A percentile compares a stretch with the other conserved stretches of the same genome.
These are phyloP conservation scores for Pachypeltis micranthus DNA, from an alignment of 1,140 invertebrate species.

Conservation along the genomic window DNA sequence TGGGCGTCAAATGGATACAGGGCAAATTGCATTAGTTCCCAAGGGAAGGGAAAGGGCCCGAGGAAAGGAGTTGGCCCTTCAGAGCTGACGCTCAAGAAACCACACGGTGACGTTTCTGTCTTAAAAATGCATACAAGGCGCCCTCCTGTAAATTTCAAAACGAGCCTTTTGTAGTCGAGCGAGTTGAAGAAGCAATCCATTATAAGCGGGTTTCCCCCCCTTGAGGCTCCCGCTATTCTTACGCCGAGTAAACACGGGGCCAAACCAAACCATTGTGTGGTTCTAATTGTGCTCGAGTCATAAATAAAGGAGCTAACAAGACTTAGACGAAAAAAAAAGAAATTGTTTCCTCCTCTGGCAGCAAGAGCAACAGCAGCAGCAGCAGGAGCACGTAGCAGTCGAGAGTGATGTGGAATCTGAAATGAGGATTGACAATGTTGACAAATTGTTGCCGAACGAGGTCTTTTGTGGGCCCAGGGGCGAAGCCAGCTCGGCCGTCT, in stretches of 20 bases:
- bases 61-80: no score
- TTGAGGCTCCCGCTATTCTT: not conserved
- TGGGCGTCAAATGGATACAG: not conserved
- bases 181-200: constrained; percentile 9
- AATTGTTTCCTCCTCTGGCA: no score
- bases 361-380: no score
- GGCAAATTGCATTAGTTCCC: not conserved
- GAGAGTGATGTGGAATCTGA: no score
- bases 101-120: not conserved
- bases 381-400: no score
- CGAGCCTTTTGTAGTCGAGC: not conserved
- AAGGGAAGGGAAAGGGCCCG: not conserved
- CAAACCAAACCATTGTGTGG: not conserved
- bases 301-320: not conserved
- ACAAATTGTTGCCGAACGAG: no score
- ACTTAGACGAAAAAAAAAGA: no score
- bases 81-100: not conserved
- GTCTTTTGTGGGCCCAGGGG: no score
- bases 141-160: constrained; percentile 5
- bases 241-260: not conserved
- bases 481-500: no score
- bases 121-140: not conserved
- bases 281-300: not conserved
- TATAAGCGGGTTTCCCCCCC: not conserved
- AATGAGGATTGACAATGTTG: no score